These are phyloP conservation scores for Macrotis lagotis DNA, from an alignment of 2,113 vertebrate genomes.

Conservation along the genomic window DNA sequence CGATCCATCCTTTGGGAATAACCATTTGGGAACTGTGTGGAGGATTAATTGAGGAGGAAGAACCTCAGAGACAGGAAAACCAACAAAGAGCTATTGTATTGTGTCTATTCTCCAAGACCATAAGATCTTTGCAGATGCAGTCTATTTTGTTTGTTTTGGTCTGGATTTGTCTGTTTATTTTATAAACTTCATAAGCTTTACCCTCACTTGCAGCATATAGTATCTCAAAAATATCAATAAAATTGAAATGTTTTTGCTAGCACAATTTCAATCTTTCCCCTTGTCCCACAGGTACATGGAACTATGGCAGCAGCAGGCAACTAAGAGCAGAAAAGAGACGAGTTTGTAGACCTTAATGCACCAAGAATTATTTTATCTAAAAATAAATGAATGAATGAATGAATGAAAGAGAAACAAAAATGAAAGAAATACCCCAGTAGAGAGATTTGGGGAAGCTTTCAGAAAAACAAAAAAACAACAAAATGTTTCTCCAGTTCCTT, in stretches of 20 bases:
- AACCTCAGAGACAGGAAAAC: background rate
- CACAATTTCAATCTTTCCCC: background rate
- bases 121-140: background rate
- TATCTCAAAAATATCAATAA: background rate
- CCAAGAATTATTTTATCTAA: background rate
- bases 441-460: background rate
- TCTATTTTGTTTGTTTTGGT: background rate
- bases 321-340: background rate
- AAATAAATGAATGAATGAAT: background rate
- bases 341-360: background rate
- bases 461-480: background rate
- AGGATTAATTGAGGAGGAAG: background rate
- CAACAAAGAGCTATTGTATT: background rate
- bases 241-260: background rate
- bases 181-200: background rate
- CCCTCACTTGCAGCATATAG: background rate
- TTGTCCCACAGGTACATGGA: background rate
- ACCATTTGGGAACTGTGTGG: background rate
- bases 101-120: background rate
- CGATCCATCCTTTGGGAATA: background rate
- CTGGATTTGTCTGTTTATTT: background rate
- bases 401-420: background rate
- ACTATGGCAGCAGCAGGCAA: background rate
- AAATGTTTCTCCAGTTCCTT: background rate
- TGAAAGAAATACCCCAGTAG: background rate